Conservation (phyloP, 2,113 vertebrate genomes). For the Archocentrus centrarchus region DNA sequence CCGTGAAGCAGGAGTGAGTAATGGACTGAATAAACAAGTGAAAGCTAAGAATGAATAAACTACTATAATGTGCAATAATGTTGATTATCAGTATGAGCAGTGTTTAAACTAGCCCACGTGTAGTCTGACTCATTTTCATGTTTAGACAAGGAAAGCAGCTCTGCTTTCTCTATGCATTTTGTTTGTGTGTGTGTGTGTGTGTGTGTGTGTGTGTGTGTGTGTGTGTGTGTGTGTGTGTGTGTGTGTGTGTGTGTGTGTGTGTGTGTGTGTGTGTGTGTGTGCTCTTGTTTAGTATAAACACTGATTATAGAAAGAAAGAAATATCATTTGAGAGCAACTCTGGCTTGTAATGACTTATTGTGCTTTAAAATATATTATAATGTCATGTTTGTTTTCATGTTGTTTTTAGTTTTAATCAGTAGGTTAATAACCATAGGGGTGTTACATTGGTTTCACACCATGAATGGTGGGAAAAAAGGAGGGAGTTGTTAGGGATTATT, state of each 20-base stretch:
- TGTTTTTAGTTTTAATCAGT: too few relatives aligned
- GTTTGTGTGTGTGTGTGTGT: not conserved
- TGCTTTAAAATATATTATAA: too few relatives aligned
- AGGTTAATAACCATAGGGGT: too few relatives aligned
- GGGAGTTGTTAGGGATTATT: too few relatives aligned
- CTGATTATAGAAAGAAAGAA: too few relatives aligned
- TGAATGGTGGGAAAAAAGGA: too few relatives aligned
- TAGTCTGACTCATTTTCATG: constrained; percentile 23
- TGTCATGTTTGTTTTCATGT: too few relatives aligned
- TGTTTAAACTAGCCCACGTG: not conserved
- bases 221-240: constrained; percentile 17
- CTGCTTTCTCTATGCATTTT: not conserved
- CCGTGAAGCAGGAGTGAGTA: not conserved
- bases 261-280: constrained; percentile 6
- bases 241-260: constrained; percentile 10
- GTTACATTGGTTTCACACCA: too few relatives aligned
- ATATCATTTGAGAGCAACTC: too few relatives aligned
- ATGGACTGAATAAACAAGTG: not conserved
- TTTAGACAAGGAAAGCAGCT: constrained; percentile 17
- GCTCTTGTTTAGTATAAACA: too few relatives aligned
- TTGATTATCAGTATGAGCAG: not conserved
- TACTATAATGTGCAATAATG: not conserved
- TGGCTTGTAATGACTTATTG: too few relatives aligned
- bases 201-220: not conserved
- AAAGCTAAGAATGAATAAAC: not conserved